A percentile compares a stretch with the other conserved stretches of the same genome.
phyloP scores from a whole-genome alignment of 2,113 vertebrate genomes.

The Triplophysa dalaica region DNA sequence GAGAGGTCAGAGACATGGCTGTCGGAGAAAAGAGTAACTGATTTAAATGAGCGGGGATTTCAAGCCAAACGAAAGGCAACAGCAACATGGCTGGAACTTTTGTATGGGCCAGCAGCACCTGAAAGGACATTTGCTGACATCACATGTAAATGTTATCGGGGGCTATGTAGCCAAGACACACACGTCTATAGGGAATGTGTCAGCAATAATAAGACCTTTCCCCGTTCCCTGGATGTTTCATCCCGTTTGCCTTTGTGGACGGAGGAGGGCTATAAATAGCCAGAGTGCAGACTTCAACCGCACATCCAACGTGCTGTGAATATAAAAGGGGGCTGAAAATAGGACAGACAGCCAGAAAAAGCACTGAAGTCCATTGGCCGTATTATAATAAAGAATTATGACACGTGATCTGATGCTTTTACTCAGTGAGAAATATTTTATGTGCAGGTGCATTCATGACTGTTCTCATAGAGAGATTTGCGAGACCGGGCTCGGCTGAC shows the following conservation, averaged over 20 bases:
- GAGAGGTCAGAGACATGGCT: background rate
- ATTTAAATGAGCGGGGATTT: background rate
- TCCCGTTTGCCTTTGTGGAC: background rate
- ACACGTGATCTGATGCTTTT: background rate
- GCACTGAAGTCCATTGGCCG: background rate
- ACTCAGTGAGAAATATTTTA: constrained; percentile 12
- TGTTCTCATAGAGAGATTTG: too few relatives aligned
- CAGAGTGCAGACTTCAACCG: constrained; percentile 16
- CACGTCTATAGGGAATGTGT: constrained; percentile 4
- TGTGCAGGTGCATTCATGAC: background rate
- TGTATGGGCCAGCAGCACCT: background rate
- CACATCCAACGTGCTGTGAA: constrained; percentile 27
- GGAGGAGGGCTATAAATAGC: constrained; percentile 33
- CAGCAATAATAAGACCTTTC: constrained; percentile 26
- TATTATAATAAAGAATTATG: background rate
- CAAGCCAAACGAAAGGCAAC: too few relatives aligned
- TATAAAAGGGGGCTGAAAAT: constrained; percentile 31
- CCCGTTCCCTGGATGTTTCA: constrained; percentile 20
- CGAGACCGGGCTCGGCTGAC: too few relatives aligned
- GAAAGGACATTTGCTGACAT: background rate
- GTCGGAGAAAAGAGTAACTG: background rate
- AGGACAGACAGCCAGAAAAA: constrained; percentile 39
- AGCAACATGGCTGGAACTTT: background rate
- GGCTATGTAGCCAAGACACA: background rate
- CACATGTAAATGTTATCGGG: background rate